phyloP scores from a whole-genome alignment of 2,888 invertebrate genomes.

The Hyles lineata region DNA sequence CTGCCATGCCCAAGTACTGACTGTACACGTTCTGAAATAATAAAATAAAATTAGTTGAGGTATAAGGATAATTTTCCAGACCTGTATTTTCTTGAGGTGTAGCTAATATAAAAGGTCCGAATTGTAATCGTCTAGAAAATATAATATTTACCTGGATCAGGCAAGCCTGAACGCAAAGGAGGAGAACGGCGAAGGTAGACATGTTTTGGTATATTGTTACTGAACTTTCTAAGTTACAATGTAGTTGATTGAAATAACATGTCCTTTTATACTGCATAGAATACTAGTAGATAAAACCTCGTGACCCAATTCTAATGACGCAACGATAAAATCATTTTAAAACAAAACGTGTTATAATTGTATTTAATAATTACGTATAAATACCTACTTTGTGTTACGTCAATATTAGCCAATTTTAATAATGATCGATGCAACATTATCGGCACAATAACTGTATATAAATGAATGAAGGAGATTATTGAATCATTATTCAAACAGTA shows the following conservation, averaged over 20 bases:
- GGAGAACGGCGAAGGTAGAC: constrained; percentile 43
- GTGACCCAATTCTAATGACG: background rate
- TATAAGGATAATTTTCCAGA: no score
- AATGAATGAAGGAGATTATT: no score
- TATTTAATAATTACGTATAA: background rate
- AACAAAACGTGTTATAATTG: background rate
- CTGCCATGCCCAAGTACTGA: constrained; percentile 1
- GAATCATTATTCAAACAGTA: constrained; percentile 9
- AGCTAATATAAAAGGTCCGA: no score
- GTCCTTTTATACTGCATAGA: background rate
- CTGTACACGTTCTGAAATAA: constrained; percentile 19
- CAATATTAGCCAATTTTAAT: no score
- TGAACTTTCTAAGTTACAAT: background rate
- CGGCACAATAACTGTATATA: background rate
- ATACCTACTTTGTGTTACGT: background rate
- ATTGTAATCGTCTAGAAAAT: no score
- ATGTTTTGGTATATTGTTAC: constrained; percentile 38
- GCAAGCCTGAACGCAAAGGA: constrained; percentile 53
- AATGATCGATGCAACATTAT: no score
- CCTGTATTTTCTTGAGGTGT: no score
- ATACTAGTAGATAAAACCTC: constrained; percentile 15
- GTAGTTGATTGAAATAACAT: background rate
- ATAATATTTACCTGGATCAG: constrained; percentile 48
- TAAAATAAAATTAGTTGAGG: no score
- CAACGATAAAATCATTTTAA: background rate